Conservation (phyloP, 2,888 invertebrate species). For the Troilus luridus region DNA sequence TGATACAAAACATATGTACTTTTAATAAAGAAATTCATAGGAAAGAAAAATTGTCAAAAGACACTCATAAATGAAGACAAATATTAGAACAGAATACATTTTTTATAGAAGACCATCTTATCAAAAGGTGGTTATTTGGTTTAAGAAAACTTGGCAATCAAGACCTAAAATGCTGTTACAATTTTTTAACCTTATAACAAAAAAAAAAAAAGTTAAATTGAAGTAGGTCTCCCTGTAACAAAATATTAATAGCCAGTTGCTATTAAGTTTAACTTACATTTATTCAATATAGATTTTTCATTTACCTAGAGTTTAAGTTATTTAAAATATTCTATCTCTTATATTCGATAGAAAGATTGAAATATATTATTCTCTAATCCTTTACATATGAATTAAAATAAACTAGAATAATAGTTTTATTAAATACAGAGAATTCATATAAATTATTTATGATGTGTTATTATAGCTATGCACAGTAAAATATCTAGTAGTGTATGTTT, state of each 20-base stretch:
- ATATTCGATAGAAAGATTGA: background rate
- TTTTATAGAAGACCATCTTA: background rate
- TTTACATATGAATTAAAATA: background rate
- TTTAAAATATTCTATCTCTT: background rate
- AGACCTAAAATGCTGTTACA: background rate
- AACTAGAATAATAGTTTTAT: background rate
- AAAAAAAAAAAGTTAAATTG: no score
- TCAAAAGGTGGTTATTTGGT: background rate
- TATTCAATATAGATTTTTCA: background rate
- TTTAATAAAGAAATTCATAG: background rate
- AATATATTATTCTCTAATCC: background rate
- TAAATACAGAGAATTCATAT: background rate
- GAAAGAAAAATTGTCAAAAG: background rate
- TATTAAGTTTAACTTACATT: background rate
- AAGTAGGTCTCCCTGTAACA: background rate
- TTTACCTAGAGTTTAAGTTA: background rate
- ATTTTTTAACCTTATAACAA: no score
- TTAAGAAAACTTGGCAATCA: background rate
- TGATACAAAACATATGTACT: background rate
- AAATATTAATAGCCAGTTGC: background rate
- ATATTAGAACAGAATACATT: background rate
- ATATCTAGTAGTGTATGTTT: background rate
- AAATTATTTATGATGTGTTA: background rate
- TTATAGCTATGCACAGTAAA: background rate
- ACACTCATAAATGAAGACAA: background rate